These are phyloP conservation scores for Orussus abietinus DNA, from an alignment of 1,140 invertebrate genomes.

Conservation along the genomic window DNA sequence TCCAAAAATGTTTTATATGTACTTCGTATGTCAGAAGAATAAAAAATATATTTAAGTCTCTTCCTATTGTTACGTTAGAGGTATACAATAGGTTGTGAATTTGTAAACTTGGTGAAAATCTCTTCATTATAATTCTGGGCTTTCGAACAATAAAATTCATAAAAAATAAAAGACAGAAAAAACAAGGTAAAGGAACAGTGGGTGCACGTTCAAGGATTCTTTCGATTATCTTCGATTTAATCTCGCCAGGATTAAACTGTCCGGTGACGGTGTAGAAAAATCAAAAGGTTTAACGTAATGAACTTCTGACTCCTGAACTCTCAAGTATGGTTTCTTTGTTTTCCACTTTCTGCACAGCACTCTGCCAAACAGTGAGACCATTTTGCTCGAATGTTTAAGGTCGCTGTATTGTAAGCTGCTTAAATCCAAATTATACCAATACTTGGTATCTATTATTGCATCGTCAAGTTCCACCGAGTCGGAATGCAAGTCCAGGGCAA, in stretches of 20 bases:
- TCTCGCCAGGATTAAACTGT: slow-evolving; percentile 49
- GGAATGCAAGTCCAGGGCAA: too few relatives aligned
- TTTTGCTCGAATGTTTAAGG: slow-evolving; percentile 24
- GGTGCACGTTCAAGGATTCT: too few relatives aligned
- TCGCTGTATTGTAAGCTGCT: slow-evolving; percentile 21
- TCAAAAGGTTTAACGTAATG: slow-evolving; percentile 48
- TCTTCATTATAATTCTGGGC: too few relatives aligned
- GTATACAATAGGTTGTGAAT: too few relatives aligned
- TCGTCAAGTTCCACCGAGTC: not conserved
- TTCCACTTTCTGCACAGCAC: slow-evolving; percentile 48
- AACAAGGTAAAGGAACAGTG: too few relatives aligned
- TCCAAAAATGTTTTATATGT: too few relatives aligned
- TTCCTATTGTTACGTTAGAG: too few relatives aligned
- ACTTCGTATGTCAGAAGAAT: too few relatives aligned
- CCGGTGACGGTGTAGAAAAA: slow-evolving; percentile 61
- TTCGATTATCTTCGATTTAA: slow-evolving; percentile 26
- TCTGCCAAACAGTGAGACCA: slow-evolving; percentile 52
- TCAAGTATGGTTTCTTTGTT: slow-evolving; percentile 24
- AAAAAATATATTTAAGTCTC: too few relatives aligned
- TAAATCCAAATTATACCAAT: slow-evolving; percentile 35
- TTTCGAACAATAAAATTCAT: too few relatives aligned
- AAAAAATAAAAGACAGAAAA: too few relatives aligned
- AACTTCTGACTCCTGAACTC: slow-evolving; percentile 11
- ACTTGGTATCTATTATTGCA: not conserved
- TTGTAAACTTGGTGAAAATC: too few relatives aligned